Conservation (phyloP, 2,113 vertebrate species). For the Gila orcuttii region DNA sequence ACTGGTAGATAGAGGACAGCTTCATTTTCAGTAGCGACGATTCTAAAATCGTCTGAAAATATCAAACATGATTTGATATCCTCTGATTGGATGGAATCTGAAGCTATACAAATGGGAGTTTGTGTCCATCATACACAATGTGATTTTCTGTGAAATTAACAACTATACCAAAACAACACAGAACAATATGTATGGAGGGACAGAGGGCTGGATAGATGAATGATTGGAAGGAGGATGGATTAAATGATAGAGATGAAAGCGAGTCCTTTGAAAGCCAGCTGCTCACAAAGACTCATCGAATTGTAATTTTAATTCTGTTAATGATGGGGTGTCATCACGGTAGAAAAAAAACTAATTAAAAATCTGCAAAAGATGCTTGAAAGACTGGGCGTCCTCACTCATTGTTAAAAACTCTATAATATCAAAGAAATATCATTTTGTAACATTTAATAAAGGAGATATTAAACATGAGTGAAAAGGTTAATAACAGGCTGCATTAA, state of each 20-base stretch:
- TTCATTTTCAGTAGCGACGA: too few relatives aligned
- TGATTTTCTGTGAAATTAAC: neutral
- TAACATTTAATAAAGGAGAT: conserved; percentile 29
- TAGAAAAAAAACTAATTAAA: conserved; percentile 40
- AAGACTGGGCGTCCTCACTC: conserved; percentile 1
- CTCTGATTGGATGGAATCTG: too few relatives aligned
- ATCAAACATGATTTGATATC: too few relatives aligned
- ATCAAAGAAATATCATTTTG: conserved; percentile 24
- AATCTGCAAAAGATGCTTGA: conserved; percentile 18
- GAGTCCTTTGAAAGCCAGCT: conserved; percentile 29
- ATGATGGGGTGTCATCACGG: conserved; percentile 31
- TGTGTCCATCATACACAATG: too few relatives aligned
- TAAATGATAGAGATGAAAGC: conserved; percentile 23
- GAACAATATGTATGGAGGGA: neutral
- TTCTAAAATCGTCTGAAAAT: too few relatives aligned
- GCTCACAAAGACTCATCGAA: conserved; percentile 22
- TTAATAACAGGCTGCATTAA: conserved; percentile 44
- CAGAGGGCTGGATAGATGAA: neutral
- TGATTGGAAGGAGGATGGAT: neutral
- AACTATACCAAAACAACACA: conserved; percentile 10
- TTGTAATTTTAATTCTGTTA: conserved; percentile 37
- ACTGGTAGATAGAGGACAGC: too few relatives aligned
- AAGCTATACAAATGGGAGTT: too few relatives aligned
- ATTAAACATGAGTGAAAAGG: conserved; percentile 38
- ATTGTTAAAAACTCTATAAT: conserved; percentile 7